Evolutionary conservation across 2,888 invertebrate species (phyloP).

Genomic region (Watsonalla binaria): DNA sequence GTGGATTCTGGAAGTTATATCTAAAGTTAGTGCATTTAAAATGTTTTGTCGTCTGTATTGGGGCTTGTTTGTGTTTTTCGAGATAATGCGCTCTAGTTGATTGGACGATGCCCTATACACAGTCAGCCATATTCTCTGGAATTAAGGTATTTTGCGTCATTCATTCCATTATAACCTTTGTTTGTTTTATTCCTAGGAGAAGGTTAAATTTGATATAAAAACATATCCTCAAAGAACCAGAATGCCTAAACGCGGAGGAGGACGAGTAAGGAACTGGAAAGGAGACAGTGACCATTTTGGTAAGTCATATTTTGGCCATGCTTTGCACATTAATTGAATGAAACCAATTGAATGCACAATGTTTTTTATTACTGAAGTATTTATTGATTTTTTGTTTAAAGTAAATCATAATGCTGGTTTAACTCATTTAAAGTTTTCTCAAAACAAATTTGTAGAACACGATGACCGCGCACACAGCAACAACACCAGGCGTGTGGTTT

Average conservation of each 20-base stretch:
- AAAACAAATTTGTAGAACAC: constrained; percentile 52
- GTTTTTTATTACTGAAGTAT: no score
- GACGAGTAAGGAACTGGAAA: constrained; percentile 59
- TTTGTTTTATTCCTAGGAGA: not conserved
- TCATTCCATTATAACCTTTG: constrained; percentile 11
- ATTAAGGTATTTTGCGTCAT: constrained; percentile 19
- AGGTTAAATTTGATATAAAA: not conserved
- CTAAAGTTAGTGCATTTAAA: no score
- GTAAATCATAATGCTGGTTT: no score
- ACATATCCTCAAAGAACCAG: constrained; percentile 11
- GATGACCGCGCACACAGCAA: constrained; percentile 63
- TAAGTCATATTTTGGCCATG: constrained; percentile 24
- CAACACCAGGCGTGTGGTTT: constrained; percentile 72
- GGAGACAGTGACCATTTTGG: constrained; percentile 61
- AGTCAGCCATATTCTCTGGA: no score
- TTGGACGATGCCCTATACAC: no score
- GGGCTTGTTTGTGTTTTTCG: no score
- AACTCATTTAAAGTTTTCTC: not conserved
- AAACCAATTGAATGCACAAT: not conserved
- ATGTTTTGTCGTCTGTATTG: no score
- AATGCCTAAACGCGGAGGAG: constrained; percentile 72
- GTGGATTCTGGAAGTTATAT: no score
- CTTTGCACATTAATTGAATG: no score
- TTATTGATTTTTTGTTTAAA: no score
- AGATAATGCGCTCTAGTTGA: no score